Evolutionary conservation across 2,113 vertebrate species (phyloP).

Genomic region (Lasiurus cinereus): DNA sequence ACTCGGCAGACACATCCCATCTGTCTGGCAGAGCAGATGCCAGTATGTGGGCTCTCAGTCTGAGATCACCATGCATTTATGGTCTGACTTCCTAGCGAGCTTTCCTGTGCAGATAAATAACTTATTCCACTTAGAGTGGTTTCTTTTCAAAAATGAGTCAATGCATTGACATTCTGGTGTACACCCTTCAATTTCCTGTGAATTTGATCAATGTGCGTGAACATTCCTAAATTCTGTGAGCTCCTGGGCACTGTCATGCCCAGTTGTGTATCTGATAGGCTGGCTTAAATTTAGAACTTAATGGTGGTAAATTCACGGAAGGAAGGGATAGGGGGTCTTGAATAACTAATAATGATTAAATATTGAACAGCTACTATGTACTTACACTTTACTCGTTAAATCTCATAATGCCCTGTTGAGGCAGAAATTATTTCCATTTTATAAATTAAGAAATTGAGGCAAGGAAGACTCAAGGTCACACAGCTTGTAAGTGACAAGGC

Average conservation of each 20-base stretch:
- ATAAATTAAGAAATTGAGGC: neutral
- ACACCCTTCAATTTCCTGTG: neutral
- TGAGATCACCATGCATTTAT: neutral
- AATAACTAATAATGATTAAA: neutral
- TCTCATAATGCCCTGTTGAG: neutral
- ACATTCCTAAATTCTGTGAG: constrained; percentile 14
- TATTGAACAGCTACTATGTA: neutral
- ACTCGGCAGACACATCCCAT: neutral
- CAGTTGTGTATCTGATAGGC: neutral
- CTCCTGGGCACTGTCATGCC: neutral
- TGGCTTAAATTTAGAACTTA: too few relatives aligned
- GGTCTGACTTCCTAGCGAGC: neutral
- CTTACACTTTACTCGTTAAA: neutral
- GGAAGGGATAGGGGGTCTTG: neutral
- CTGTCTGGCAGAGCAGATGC: neutral
- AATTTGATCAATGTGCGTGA: constrained; percentile 21
- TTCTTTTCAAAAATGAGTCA: constrained; percentile 21
- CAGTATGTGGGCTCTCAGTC: neutral
- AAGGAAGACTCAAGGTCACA: neutral
- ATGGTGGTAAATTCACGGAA: neutral
- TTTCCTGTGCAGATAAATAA: neutral
- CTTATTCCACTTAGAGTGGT: neutral
- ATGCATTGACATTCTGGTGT: neutral
- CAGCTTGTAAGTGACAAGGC: neutral
- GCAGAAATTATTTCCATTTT: constrained; percentile 29